A percentile compares a stretch with the other conserved stretches of the same genome.
Evolutionary conservation across 2,113 vertebrate species (phyloP).

Genomic region (Spizaetus ornatus): DNA sequence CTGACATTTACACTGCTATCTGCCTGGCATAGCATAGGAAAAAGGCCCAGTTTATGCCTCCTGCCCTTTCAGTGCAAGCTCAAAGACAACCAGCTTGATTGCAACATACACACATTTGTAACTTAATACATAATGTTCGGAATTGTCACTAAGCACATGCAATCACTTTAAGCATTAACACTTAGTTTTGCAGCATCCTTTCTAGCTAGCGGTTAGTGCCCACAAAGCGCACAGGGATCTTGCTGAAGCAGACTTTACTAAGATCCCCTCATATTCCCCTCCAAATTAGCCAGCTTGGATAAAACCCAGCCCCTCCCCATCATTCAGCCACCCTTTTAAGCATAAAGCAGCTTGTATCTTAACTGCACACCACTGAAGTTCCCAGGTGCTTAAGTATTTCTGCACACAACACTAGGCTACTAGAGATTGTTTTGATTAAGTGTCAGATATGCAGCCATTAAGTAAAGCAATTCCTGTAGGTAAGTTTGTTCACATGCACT

Average conservation of each 20-base stretch:
- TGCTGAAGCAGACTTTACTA: not conserved
- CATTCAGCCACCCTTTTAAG: not conserved
- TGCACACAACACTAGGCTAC: not conserved
- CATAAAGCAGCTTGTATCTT: not conserved
- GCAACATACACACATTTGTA: not conserved
- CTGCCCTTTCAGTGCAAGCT: not conserved
- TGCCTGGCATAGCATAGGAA: not conserved
- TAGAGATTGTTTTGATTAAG: not conserved
- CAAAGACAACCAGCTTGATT: not conserved
- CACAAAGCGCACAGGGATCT: not conserved
- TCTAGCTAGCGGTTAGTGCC: not conserved
- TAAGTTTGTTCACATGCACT: slow-evolving; percentile 1
- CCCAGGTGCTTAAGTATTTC: not conserved
- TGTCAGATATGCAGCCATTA: not conserved
- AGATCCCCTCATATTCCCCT: not conserved
- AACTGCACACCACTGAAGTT: not conserved
- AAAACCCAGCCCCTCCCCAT: not conserved
- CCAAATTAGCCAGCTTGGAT: not conserved
- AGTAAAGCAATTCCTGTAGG: not conserved
- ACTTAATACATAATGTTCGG: not conserved
- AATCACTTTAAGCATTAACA: not conserved
- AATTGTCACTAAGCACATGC: not conserved
- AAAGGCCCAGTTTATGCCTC: not conserved
- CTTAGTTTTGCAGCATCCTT: not conserved
- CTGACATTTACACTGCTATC: not conserved